These are phyloP conservation scores for Acrobasis repandana DNA, from an alignment of 2,888 invertebrate species.

Conservation along the genomic window DNA sequence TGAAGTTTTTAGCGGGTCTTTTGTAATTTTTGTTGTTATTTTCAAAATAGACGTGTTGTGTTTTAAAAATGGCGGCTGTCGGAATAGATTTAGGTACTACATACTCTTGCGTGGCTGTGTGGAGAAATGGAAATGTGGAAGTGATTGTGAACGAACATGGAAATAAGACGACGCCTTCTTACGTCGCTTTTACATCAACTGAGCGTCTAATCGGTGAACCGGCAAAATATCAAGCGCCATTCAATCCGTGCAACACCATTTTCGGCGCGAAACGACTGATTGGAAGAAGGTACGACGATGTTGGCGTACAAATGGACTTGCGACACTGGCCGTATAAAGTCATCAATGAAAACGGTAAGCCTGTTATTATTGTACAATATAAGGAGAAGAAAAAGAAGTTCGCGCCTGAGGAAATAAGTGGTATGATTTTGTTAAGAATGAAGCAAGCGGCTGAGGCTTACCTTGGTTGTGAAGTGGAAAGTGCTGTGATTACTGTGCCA, in stretches of 20 bases:
- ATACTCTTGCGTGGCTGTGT: constrained; percentile 64
- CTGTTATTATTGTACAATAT: constrained; percentile 53
- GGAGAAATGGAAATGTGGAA: constrained; percentile 55
- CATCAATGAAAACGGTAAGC: constrained; percentile 61
- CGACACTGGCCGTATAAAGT: constrained; percentile 59
- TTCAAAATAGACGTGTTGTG: background rate
- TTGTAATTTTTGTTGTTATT: no score
- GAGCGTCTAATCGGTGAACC: constrained; percentile 61
- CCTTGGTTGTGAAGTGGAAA: constrained; percentile 51
- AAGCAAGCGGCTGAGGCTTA: constrained; percentile 60
- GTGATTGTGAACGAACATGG: constrained; percentile 65
- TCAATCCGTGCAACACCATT: constrained; percentile 60
- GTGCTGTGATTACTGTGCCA: constrained; percentile 67
- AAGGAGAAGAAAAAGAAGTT: constrained; percentile 52
- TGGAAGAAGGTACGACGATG: constrained; percentile 59
- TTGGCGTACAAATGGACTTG: constrained; percentile 59
- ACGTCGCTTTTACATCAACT: constrained; percentile 57
- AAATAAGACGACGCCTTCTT: constrained; percentile 60
- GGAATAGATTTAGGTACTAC: constrained; percentile 71
- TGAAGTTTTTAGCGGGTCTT: constrained; percentile 7
- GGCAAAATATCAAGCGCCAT: constrained; percentile 58
- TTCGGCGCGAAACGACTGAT: constrained; percentile 64
- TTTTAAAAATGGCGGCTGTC: constrained; percentile 56
- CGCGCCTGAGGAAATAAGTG: constrained; percentile 63
- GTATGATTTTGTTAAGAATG: constrained; percentile 64